Evolutionary conservation across 2,888 invertebrate genomes (phyloP).

Genomic region (Teinopalpus imperialis): DNA sequence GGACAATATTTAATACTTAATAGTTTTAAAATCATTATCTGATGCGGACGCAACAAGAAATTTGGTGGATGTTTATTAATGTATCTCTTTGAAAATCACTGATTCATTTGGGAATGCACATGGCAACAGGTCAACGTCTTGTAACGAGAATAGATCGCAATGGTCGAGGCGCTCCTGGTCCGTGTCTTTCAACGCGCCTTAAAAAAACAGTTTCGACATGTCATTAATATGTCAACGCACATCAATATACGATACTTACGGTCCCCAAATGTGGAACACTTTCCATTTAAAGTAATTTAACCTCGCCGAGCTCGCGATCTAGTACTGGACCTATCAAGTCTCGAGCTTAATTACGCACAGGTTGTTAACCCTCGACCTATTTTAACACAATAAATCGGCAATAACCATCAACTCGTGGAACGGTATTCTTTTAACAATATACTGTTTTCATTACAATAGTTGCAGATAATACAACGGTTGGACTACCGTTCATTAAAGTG

Average conservation of each 20-base stretch:
- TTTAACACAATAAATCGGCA: conserved; percentile 61
- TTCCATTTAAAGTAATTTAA: conserved; percentile 18
- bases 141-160: conserved; percentile 63
- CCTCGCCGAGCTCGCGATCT: conserved; percentile 1
- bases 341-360: conserved; percentile 43
- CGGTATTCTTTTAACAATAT: conserved; percentile 50
- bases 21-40: conserved; percentile 25
- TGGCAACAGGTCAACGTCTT: conserved; percentile 72
- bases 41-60: conserved; percentile 6
- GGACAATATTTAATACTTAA: too few relatives aligned
- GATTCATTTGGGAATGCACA: conserved; percentile 50
- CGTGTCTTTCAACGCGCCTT: conserved; percentile 65
- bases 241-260: conserved; percentile 60
- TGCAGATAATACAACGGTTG: too few relatives aligned
- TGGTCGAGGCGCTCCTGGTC: conserved; percentile 58
- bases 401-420: conserved; percentile 32
- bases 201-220: conserved; percentile 64
- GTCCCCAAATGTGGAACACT: conserved; percentile 33
- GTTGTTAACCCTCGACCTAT: conserved; percentile 69
- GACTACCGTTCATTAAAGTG: too few relatives aligned
- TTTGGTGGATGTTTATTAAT: conserved; percentile 20
- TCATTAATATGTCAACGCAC: conserved; percentile 75
- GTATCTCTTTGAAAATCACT: conserved; percentile 40
- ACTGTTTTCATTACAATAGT: conserved; percentile 54
- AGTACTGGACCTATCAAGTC: conserved; percentile 25